phyloP scores from a whole-genome alignment of 2,113 vertebrate species.

The Neodon shergylaensis region DNA sequence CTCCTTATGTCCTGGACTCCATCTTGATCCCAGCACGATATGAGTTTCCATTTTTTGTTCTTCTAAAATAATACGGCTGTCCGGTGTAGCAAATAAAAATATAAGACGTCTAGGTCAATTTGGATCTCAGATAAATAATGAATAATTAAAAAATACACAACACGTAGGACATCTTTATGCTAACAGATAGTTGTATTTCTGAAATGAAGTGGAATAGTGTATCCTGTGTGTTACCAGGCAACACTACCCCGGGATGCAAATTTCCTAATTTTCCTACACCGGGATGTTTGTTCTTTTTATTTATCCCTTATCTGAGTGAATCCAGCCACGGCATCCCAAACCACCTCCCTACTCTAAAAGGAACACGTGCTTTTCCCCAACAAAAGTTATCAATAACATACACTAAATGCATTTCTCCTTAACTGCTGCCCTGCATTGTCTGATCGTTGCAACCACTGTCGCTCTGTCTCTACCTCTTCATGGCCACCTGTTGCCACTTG shows the following conservation, averaged over 20 bases:
- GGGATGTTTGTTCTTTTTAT: not conserved
- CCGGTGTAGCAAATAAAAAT: constrained; percentile 29
- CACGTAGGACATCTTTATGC: not conserved
- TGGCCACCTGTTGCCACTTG: not conserved
- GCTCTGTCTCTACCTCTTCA: not conserved
- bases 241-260: not conserved
- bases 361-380: not conserved
- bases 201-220: not conserved
- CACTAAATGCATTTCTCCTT: not conserved
- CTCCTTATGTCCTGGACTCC: not conserved
- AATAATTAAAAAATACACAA: not conserved
- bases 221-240: not conserved
- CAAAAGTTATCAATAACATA: not conserved
- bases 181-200: not conserved
- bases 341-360: not conserved
- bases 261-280: not conserved
- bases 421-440: not conserved
- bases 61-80: not conserved
- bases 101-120: constrained; percentile 8
- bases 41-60: constrained; percentile 25
- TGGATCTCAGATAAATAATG: constrained; percentile 27
- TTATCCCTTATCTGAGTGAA: not conserved
- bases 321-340: not conserved
- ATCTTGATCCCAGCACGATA: constrained; percentile 3
- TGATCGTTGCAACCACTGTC: not conserved